phyloP scores from a whole-genome alignment of 2,797 vertebrate genomes.

The Nyctalus aviator region DNA sequence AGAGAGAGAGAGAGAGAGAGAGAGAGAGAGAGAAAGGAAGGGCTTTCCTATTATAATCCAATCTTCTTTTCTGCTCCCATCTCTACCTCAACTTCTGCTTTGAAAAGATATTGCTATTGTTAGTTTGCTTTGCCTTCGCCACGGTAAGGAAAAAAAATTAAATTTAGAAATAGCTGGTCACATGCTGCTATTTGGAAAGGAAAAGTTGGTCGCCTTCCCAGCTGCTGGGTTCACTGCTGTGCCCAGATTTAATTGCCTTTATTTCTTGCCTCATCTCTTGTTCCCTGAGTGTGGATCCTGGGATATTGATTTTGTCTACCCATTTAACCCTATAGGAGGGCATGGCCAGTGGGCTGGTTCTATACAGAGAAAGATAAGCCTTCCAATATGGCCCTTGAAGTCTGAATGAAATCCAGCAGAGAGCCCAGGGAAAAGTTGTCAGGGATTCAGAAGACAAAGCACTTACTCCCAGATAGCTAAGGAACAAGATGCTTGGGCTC shows the following conservation, averaged over 20 bases:
- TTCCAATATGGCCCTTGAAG: background rate
- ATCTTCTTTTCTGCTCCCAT: background rate
- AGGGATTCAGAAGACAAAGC: slow-evolving; percentile 2
- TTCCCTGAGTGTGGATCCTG: background rate
- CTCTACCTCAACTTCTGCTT: background rate
- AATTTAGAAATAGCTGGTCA: background rate
- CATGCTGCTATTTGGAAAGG: background rate
- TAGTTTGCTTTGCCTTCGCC: background rate
- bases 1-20: too few relatives aligned
- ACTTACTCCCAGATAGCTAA: background rate
- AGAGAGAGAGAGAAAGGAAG: background rate
- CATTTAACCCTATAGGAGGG: background rate
- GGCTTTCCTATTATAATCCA: background rate
- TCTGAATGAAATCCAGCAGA: background rate
- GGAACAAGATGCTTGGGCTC: background rate
- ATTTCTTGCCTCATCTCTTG: background rate
- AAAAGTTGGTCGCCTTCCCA: background rate
- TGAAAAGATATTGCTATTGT: background rate
- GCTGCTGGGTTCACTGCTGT: background rate
- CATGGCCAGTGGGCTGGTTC: background rate
- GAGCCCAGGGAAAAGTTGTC: background rate
- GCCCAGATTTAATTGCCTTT: background rate
- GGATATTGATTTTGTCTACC: background rate
- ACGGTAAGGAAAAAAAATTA: background rate
- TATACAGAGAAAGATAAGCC: background rate